phyloP scores from a whole-genome alignment of 2,888 invertebrate genomes.

The Conops quadrifasciatus region DNA sequence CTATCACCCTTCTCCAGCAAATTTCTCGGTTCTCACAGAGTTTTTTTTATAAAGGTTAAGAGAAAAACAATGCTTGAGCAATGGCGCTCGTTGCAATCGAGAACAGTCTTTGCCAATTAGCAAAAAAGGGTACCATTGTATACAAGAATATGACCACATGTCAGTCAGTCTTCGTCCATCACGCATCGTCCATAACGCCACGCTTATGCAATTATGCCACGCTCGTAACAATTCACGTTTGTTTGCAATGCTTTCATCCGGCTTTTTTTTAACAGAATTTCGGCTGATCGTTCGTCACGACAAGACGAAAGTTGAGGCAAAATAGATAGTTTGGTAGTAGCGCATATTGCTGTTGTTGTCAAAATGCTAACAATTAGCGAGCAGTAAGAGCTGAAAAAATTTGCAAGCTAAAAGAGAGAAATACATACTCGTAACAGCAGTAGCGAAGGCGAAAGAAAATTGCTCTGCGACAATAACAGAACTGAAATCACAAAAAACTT shows the following conservation, averaged over 20 bases:
- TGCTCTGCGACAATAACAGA: neutral
- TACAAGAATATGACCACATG: too few relatives aligned
- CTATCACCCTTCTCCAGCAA: too few relatives aligned
- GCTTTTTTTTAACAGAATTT: neutral
- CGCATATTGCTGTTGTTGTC: neutral
- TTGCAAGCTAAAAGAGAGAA: too few relatives aligned
- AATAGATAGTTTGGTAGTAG: neutral
- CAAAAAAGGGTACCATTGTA: too few relatives aligned
- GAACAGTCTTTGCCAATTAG: neutral
- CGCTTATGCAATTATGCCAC: too few relatives aligned
- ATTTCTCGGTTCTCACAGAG: too few relatives aligned
- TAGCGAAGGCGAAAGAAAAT: neutral
- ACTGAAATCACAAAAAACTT: neutral
- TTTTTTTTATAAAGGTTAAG: too few relatives aligned
- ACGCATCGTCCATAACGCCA: too few relatives aligned
- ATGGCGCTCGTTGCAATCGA: neutral
- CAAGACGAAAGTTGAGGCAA: neutral
- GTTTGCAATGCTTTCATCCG: neutral
- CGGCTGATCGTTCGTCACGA: too few relatives aligned
- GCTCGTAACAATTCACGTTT: neutral
- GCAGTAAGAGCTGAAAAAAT: neutral
- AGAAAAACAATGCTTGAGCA: neutral
- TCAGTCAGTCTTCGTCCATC: too few relatives aligned
- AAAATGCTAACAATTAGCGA: neutral
- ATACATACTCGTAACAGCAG: neutral